Base-by-base conservation (phyloP, 53 echinoderm and acorn worm genomes). In the Apostichopus leukothele region DNA sequence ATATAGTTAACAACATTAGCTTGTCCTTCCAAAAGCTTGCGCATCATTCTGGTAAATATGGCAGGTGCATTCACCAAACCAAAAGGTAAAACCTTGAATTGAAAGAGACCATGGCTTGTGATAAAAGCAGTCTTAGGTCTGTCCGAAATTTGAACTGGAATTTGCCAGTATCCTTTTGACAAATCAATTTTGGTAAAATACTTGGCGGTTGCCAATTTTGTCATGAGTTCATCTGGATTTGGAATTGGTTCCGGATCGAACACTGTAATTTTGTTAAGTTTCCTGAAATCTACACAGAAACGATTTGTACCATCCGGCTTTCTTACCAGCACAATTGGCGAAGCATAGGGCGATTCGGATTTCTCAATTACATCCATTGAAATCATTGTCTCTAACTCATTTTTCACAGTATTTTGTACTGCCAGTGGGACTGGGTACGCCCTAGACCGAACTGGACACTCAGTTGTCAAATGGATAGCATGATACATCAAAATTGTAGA, bases 51-150 rank as follows among this genome's bases (percentile, higher is more conserved):
- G 76, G 84, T 92, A 55, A 94, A 94, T 9, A 89, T 86, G 9
- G 92, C 90, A 5, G 90, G 79, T n/a, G 90, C 88, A 51, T 90
- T 94, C 1, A 92, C 92, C 13, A 94, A 59, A 25, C 94, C 92
- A 86, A 92, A 94, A 7, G 92, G 94, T 92, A 94, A 92, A 9
- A 84, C 89, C 39, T 78, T 67, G 57, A 94, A 94, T 76, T 88
- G 67, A 74, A 91, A 91, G 20, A 88, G 90, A 52, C 92, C 90
- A 9, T 77, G 52, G 50, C 81, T 88, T 18, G 94, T 90, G 21
- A 91, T 67, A 78, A 91, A 93, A 7, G 90, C 89, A 10, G 93
- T 93, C 26, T 91, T 87, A 76, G 86, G 81, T 63, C 89, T 91
- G 8, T 76, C 88, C 20, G 26, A 39, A 51, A 87, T 84, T 50